Evolutionary conservation across 2,797 vertebrate genomes (phyloP), one percentile per base, ranked within the genome.

Genomic region (Adrianichthys oophorus): DNA sequence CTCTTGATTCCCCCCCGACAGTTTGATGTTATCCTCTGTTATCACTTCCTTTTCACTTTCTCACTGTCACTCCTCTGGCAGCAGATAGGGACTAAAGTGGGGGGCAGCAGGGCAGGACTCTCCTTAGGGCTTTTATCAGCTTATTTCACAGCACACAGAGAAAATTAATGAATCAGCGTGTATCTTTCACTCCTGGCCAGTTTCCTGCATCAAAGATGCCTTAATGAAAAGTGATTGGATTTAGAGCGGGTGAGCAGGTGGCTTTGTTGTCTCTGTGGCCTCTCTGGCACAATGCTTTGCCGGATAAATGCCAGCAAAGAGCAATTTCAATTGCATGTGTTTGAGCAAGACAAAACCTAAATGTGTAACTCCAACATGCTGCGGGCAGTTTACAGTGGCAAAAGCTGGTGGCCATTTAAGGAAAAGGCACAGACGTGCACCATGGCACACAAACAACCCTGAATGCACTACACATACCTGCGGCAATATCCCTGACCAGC

Each of bases 401-500:
- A 65, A 80, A 69, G 48, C 78, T 71, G 67, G 72, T 78, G 72
- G 72, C 69, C 70, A 76, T 80, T 87, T 76, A 59, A 63, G 41
- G 45, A 66, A 62, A 15, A 50, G 61, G 26, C 46, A 54, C 14
- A 59, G 43, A 70, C 48, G 66, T 44, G 70, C 48, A 53, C 37
- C 5, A 7, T 18, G 23, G 15, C 32, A 62, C 45, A 37, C 43
- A 52, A 41, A 58, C 58, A 32, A 51, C 37, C 37, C 41, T 15
- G 14, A 53, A 41, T 18, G 37, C 3, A 59, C 15, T 40, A 45
- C 48, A 51, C n/a, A 7, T 92, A 98, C 97, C 97, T 91, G 95
- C 70, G 52, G 90, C 89, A 56, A 99, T 90, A 5, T 96, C 94
- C 61, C 94, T 93, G 76, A 99, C 93, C 18, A 94, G 94, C 85